These are phyloP conservation scores for Siniperca obscura DNA, from an alignment of 2,797 vertebrate genomes.

Conservation along the genomic window DNA sequence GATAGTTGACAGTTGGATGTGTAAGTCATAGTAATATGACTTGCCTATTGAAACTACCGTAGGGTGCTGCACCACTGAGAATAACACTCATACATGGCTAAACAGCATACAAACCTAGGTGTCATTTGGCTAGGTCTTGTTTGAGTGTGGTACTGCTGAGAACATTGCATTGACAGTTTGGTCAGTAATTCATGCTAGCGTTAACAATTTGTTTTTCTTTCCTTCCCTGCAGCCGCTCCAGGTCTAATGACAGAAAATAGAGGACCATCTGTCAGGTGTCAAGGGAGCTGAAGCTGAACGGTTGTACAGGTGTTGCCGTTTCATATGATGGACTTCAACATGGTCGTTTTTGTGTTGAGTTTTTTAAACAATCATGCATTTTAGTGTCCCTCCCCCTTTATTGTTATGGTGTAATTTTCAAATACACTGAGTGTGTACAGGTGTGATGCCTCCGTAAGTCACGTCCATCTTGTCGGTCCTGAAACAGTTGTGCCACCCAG, in stretches of 20 bases:
- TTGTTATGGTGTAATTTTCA: conserved; percentile 54
- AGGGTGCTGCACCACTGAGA: background rate
- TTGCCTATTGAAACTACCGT: fast-evolving
- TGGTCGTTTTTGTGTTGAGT: conserved; percentile 56
- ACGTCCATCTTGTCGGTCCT: conserved; percentile 35
- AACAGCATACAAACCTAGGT: background rate
- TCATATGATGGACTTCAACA: conserved; percentile 65
- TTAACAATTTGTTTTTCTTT: background rate
- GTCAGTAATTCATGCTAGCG: background rate
- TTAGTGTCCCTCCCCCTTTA: conserved; percentile 70
- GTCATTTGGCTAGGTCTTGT: background rate
- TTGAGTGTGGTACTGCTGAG: background rate
- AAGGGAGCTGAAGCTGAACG: conserved; percentile 64
- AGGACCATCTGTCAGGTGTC: conserved; percentile 38
- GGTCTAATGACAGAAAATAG: conserved; percentile 96
- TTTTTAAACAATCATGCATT: conserved; percentile 71
- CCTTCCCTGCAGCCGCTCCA: conserved; percentile 89
- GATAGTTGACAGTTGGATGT: background rate
- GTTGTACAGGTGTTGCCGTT: conserved; percentile 62
- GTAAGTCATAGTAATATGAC: background rate
- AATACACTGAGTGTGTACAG: conserved; percentile 59
- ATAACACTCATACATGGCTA: background rate
- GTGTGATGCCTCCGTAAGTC: conserved; percentile 39
- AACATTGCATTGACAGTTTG: background rate
- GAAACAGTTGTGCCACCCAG: conserved; percentile 55